Conservation (phyloP, 2,113 vertebrate species). For the Rousettus leschenaultii region DNA sequence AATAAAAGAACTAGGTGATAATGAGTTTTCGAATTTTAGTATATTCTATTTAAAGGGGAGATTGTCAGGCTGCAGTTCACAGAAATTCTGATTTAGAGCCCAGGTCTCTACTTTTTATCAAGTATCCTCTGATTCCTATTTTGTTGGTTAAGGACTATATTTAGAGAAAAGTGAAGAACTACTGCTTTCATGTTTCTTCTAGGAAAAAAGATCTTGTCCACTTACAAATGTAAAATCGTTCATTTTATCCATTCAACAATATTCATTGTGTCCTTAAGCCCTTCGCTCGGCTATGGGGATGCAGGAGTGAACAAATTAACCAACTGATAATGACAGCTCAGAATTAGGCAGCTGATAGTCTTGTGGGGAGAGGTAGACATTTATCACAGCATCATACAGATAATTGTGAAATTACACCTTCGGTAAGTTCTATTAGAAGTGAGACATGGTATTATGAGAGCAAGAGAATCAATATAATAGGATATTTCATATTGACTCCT, state of each 20-base stretch:
- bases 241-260: neutral
- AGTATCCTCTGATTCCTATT: neutral
- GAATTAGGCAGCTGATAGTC: neutral
- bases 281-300: neutral
- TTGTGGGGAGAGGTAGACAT: neutral
- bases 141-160: neutral
- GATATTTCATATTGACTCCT: neutral
- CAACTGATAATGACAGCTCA: neutral
- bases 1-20: neutral
- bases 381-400: neutral
- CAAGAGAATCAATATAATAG: neutral
- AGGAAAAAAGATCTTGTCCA: neutral
- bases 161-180: slow-evolving; percentile 1
- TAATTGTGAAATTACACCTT: slow-evolving; percentile 26
- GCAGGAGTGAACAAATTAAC: neutral
- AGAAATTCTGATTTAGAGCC: neutral
- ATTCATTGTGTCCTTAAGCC: neutral
- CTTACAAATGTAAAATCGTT: neutral
- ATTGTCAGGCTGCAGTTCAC: neutral
- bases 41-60: neutral
- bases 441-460: neutral
- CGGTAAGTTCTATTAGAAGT: neutral
- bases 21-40: slow-evolving; percentile 1
- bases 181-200: neutral
- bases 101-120: neutral